Conservation (phyloP, 2,797 vertebrate species). For the Pelochelys cantorii region DNA sequence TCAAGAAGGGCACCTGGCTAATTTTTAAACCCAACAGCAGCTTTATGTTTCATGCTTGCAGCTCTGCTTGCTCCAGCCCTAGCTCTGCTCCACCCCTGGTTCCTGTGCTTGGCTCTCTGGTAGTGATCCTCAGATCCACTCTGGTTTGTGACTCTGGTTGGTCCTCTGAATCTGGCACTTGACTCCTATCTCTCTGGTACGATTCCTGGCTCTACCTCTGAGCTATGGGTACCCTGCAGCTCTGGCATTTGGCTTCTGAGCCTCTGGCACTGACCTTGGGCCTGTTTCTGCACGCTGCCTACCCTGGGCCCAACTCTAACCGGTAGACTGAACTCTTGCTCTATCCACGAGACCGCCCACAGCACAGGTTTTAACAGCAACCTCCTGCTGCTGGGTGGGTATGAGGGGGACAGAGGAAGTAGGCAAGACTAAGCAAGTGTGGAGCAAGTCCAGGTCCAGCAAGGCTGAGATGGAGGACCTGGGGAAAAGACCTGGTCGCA, state of each 20-base stretch:
- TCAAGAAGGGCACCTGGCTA: not conserved
- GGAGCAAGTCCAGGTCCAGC: not conserved
- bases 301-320: not conserved
- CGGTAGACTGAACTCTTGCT: not conserved
- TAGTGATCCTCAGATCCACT: not conserved
- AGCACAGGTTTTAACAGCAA: not conserved
- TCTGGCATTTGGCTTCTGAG: not conserved
- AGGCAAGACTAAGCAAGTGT: rapidly evolving
- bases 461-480: rapidly evolving
- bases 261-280: not conserved
- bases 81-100: too few species aligned
- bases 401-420: rapidly evolving
- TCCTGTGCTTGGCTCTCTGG: not conserved
- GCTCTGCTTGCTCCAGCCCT: not conserved
- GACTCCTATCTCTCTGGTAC: not conserved
- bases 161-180: not conserved
- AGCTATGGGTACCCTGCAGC: too few species aligned
- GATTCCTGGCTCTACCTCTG: too few species aligned
- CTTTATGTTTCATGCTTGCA: not conserved
- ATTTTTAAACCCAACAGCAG: not conserved
- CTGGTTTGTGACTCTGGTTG: not conserved
- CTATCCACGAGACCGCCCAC: not conserved
- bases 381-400: not conserved
- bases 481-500: not conserved
- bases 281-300: not conserved